Percentiles rank a stretch among this genome's conserved stretches.
These are phyloP conservation scores for Drosophila ambigua DNA, from an alignment of 1,140 invertebrate species.

Conservation along the genomic window DNA sequence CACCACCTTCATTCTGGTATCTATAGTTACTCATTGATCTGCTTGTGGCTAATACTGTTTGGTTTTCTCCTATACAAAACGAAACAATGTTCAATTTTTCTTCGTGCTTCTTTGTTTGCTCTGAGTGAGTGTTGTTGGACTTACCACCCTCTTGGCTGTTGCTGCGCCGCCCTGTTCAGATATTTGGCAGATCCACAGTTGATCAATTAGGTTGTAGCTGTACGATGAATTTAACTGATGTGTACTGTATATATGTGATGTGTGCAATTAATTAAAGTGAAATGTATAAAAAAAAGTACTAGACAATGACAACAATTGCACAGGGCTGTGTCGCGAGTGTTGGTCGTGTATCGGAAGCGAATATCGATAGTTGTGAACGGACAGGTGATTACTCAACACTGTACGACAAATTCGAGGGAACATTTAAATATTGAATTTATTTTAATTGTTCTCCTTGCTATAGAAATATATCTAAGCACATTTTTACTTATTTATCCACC, in stretches of 20 bases:
- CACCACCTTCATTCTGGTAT: slow-evolving; percentile 84
- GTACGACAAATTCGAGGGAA: not conserved
- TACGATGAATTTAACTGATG: too few relatives aligned
- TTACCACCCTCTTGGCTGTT: too few relatives aligned
- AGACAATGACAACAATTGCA: slow-evolving; percentile 33
- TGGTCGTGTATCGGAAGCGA: slow-evolving; percentile 8
- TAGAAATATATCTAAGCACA: too few relatives aligned
- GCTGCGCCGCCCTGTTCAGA: too few relatives aligned
- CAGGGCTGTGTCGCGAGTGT: too few relatives aligned
- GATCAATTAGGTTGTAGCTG: too few relatives aligned
- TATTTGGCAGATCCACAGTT: too few relatives aligned
- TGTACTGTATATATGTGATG: too few relatives aligned
- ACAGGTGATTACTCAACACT: slow-evolving; percentile 18
- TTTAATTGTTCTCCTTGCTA: not conserved
- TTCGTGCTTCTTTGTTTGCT: slow-evolving; percentile 4
- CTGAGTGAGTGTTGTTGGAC: not conserved
- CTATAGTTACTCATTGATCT: slow-evolving; percentile 78
- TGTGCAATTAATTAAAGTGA: not conserved
- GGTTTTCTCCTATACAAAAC: too few relatives aligned
- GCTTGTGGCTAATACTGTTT: too few relatives aligned
- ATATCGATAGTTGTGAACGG: slow-evolving; percentile 15
- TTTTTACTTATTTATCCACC: too few relatives aligned
- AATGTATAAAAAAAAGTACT: not conserved
- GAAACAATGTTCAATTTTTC: not conserved
- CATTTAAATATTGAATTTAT: slow-evolving; percentile 10